These are phyloP conservation scores for Tringa solitaria DNA, from an alignment of 2,113 vertebrate species.

Conservation along the genomic window DNA sequence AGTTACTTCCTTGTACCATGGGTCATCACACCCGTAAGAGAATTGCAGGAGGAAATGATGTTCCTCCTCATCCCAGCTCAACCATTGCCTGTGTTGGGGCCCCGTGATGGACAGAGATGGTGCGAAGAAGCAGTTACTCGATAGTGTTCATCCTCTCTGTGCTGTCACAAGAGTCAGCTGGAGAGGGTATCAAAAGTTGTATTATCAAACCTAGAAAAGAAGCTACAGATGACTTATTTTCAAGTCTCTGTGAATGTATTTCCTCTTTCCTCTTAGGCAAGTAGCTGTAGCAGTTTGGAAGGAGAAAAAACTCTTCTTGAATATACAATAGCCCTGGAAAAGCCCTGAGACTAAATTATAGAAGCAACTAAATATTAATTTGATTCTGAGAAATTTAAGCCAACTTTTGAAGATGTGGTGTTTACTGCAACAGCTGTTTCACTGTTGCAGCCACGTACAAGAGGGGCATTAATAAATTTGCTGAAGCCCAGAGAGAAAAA, in stretches of 20 bases:
- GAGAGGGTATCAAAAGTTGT: neutral
- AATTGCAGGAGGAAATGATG: neutral
- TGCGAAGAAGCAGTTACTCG: neutral
- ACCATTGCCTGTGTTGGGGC: neutral
- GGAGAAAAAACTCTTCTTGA: neutral
- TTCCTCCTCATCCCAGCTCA: neutral
- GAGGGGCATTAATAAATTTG: neutral
- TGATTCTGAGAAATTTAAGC: neutral
- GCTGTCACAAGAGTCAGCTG: neutral
- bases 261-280: neutral
- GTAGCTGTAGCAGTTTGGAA: neutral
- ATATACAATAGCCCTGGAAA: neutral
- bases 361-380: neutral
- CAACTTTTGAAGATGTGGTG: neutral
- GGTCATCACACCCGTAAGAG: rapidly evolving
- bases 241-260: neutral
- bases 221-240: neutral
- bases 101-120: neutral
- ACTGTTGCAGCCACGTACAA: neutral
- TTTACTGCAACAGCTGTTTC: neutral
- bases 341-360: neutral
- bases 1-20: neutral
- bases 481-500: neutral
- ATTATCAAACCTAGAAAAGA: neutral
- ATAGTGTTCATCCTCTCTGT: neutral